phyloP scores from a whole-genome alignment of 2,888 invertebrate genomes.

The Therioaphis trifolii region DNA sequence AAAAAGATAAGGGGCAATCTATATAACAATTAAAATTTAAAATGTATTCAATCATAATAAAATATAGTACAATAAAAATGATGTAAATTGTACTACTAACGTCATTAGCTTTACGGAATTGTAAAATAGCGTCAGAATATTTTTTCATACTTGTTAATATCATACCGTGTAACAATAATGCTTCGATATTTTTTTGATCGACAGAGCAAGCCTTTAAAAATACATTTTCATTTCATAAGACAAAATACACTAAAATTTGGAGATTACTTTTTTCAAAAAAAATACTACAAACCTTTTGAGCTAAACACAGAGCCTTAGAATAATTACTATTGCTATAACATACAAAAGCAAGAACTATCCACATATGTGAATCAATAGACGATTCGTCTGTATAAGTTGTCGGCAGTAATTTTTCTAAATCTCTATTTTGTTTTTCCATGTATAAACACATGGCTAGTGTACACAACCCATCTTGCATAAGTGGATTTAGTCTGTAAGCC shows the following conservation, averaged over 20 bases:
- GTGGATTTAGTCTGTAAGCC: conserved; percentile 72
- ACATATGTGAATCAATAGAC: conserved; percentile 74
- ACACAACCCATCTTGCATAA: conserved; percentile 75
- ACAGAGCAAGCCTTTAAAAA: conserved; percentile 72
- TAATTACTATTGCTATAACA: conserved; percentile 75
- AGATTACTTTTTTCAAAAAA: not conserved
- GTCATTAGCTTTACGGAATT: conserved; percentile 76
- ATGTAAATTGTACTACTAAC: conserved; percentile 65
- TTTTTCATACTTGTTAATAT: conserved; percentile 77
- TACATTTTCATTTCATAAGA: not conserved
- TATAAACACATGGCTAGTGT: conserved; percentile 74
- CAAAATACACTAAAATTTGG: not conserved
- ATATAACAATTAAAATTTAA: conserved; percentile 65
- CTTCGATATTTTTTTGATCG: conserved; percentile 78
- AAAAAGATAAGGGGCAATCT: conserved; percentile 75
- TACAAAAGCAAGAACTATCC: conserved; percentile 81
- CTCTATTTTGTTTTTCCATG: conserved; percentile 73
- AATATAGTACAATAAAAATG: not conserved
- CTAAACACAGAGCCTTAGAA: conserved; percentile 79
- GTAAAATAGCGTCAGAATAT: conserved; percentile 75
- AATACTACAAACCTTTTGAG: conserved; percentile 73
- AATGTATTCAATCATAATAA: not conserved
- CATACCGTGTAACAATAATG: conserved; percentile 79
- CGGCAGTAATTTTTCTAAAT: conserved; percentile 75
- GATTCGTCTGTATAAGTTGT: conserved; percentile 67